phyloP scores from a whole-genome alignment of 2,888 invertebrate species.

The Melieria picta region DNA sequence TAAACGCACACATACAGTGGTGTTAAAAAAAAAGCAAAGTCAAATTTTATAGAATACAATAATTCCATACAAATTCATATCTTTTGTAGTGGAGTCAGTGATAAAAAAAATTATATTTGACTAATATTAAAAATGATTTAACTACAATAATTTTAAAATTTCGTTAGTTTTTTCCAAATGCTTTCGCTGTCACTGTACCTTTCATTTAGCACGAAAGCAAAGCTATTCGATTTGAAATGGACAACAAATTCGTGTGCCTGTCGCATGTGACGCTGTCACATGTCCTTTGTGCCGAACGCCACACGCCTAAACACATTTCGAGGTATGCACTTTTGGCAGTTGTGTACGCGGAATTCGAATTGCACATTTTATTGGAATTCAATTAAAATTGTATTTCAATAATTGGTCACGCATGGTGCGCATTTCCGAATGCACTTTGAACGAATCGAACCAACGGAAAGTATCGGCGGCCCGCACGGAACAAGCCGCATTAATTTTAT shows the following conservation, averaged over 20 bases:
- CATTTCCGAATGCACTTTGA: slow-evolving; percentile 52
- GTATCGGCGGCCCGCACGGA: neutral
- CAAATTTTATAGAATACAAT: no score
- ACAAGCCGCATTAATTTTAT: slow-evolving; percentile 38
- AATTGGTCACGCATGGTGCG: slow-evolving; percentile 64
- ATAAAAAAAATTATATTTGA: no score
- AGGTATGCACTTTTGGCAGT: neutral
- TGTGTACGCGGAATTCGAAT: slow-evolving; percentile 37
- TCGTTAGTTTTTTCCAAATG: no score
- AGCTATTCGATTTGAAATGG: no score
- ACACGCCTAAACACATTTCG: neutral
- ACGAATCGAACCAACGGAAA: neutral
- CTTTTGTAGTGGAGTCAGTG: no score
- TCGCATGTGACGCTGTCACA: neutral
- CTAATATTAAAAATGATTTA: slow-evolving; percentile 4
- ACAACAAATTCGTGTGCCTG: no score
- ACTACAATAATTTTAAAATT: no score
- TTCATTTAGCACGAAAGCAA: no score
- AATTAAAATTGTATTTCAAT: slow-evolving; percentile 65
- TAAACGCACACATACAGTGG: neutral
- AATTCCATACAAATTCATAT: no score
- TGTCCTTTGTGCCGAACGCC: neutral
- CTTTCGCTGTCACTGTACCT: no score
- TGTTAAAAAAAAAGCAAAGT: neutral
- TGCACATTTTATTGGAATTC: slow-evolving; percentile 61